Percentiles rank a stretch among this genome's conserved stretches.
phyloP scores from a whole-genome alignment of 2,888 invertebrate species.

The Philaethria dido region DNA sequence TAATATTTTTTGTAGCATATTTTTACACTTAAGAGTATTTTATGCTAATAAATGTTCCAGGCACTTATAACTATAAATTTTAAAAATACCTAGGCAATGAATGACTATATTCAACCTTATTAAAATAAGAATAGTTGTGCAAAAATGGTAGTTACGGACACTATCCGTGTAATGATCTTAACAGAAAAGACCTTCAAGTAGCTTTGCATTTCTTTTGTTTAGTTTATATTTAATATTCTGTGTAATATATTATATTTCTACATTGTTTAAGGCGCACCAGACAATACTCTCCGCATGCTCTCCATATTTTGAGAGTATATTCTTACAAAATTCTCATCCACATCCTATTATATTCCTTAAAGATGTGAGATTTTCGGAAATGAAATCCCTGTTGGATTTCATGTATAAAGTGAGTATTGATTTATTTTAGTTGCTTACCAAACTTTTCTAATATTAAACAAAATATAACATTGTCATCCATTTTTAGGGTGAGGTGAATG shows the following conservation, averaged over 20 bases:
- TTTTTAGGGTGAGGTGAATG: constrained; percentile 91
- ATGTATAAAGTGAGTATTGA: constrained; percentile 91
- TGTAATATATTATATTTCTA: constrained; percentile 67
- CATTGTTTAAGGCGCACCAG: constrained; percentile 91
- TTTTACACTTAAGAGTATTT: not conserved
- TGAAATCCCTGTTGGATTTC: constrained; percentile 94
- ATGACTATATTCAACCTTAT: constrained; percentile 57
- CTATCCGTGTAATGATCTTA: constrained; percentile 53
- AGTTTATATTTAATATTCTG: constrained; percentile 50
- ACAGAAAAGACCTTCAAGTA: constrained; percentile 68
- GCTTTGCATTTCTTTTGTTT: constrained; percentile 61
- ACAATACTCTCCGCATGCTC: constrained; percentile 96
- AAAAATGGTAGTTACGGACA: constrained; percentile 58
- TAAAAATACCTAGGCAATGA: constrained; percentile 30
- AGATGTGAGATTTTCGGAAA: constrained; percentile 95
- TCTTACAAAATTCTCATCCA: constrained; percentile 94
- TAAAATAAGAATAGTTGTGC: constrained; percentile 69
- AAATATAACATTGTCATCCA: constrained; percentile 29
- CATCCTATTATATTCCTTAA: constrained; percentile 96
- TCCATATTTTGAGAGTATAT: constrained; percentile 96
- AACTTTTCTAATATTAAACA: not conserved
- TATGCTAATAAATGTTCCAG: constrained; percentile 19
- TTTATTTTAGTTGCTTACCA: not conserved
- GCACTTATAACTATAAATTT: constrained; percentile 19
- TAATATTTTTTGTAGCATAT: not conserved